phyloP scores from a whole-genome alignment of 2,888 invertebrate genomes.

The Pyrochroa serraticornis region DNA sequence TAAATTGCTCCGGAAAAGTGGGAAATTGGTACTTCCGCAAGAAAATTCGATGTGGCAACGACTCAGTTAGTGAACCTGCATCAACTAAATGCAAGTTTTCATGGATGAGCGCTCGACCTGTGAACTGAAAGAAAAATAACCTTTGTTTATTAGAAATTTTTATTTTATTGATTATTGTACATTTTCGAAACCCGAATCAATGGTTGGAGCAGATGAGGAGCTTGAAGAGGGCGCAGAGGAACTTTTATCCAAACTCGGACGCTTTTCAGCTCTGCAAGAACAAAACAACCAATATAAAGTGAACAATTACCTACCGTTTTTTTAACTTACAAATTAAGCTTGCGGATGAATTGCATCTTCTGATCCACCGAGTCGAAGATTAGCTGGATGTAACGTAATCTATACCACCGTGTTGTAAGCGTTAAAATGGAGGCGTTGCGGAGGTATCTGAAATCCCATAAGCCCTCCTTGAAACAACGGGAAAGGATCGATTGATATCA shows the following conservation, averaged over 20 bases:
- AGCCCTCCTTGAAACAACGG: slow-evolving; percentile 8
- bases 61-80: too few species aligned
- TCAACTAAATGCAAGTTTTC: too few species aligned
- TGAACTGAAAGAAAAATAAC: too few species aligned
- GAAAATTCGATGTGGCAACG: too few species aligned
- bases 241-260: slow-evolving; percentile 3
- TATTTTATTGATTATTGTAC: background rate
- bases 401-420: background rate
- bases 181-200: background rate
- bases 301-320: slow-evolving; percentile 11
- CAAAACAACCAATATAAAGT: slow-evolving; percentile 9
- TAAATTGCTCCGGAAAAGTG: too few species aligned
- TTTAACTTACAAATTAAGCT: slow-evolving; percentile 10
- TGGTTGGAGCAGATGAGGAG: slow-evolving; percentile 4
- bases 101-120: too few species aligned
- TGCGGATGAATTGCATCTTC: slow-evolving; percentile 2
- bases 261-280: slow-evolving; percentile 9
- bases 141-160: too few species aligned
- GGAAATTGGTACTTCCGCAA: too few species aligned
- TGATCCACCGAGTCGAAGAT: slow-evolving; percentile 8
- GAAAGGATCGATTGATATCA: slow-evolving; percentile 9
- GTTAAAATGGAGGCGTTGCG: slow-evolving; percentile 7
- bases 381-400: slow-evolving; percentile 6
- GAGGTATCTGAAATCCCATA: slow-evolving; percentile 11
- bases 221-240: slow-evolving; percentile 8